A percentile compares a stretch with the other conserved stretches of the same genome.
phyloP scores from a whole-genome alignment of 2,797 vertebrate genomes.

The Acanthurus lineatus region DNA sequence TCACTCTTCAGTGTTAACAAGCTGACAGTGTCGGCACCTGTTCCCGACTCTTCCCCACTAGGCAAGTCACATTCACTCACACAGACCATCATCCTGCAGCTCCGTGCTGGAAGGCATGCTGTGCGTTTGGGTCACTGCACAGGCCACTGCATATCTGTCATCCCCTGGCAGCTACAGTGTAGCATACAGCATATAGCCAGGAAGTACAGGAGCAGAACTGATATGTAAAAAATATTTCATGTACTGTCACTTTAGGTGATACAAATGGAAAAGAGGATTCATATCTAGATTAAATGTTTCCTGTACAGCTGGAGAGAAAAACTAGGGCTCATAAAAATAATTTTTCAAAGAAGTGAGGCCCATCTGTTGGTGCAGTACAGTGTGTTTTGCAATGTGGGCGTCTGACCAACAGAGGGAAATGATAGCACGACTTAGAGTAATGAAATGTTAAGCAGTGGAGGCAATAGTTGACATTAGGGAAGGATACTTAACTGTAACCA shows the following conservation, averaged over 20 bases:
- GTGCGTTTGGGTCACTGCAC: slow-evolving; percentile 66
- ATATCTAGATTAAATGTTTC: neutral
- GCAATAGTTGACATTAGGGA: neutral
- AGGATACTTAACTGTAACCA: neutral
- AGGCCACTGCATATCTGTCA: slow-evolving; percentile 62
- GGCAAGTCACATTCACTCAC: slow-evolving; percentile 68
- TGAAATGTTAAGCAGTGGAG: neutral
- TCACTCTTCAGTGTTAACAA: slow-evolving; percentile 76
- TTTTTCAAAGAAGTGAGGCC: neutral
- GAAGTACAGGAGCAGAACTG: slow-evolving; percentile 18
- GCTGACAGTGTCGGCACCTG: slow-evolving; percentile 78
- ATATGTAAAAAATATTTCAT: slow-evolving; percentile 24
- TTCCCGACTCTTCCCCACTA: slow-evolving; percentile 64
- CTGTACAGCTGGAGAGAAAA: neutral
- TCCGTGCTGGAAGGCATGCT: slow-evolving; percentile 56
- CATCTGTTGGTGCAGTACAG: neutral
- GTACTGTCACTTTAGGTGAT: neutral
- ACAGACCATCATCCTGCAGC: slow-evolving; percentile 49
- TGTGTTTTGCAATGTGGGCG: slow-evolving; percentile 18
- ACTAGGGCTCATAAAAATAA: neutral
- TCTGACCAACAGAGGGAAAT: slow-evolving; percentile 38
- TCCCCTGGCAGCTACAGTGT: slow-evolving; percentile 51
- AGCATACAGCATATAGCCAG: slow-evolving; percentile 17
- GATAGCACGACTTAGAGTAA: neutral
- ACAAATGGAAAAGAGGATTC: slow-evolving; percentile 12